Base-by-base conservation (phyloP, 2,113 vertebrate species). In the Galbula dea region DNA sequence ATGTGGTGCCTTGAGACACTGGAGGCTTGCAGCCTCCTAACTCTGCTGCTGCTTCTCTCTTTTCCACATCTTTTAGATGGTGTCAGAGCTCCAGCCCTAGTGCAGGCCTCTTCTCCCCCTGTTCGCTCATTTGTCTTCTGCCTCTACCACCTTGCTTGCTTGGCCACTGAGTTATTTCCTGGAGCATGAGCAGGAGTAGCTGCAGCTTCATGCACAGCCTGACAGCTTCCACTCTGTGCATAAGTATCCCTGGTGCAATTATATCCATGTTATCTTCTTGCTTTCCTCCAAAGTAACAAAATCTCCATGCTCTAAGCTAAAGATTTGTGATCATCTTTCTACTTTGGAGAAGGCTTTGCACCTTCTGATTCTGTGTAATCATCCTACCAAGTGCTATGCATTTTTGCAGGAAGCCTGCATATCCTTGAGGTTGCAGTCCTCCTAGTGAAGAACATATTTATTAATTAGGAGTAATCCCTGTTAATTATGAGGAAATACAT, bases 401-500 rank as follows among this genome's bases (percentile, higher is more conserved):
- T 86, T 93, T n/a, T 77, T 77, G 27, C 45, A 88, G 91, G 72
- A 94, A 94, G 29, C 21, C 23, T 92, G 16, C 21, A 26, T 59
- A 67, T 72, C 48, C 49, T 90, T 84, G 43, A 34, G 37, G 23
- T 75, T 88, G 55, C 46, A 74, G 80, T 86, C 34, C 12, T 82
- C 43, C 54, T 83, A 1, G 49, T 82, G 12, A 83, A 85, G 58
- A 58, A 49, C 71, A 16, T 24, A 29, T 83, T 88, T 57, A 46
- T 90, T 93, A 51, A 79, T 91, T 67, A 61, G 36, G 29, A 73
- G 15, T 57, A 62, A 86, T 74, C 30, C 71, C 22, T 85, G 46
- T 32, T 91, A 95, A 85, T 94, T 91, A 74, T n/a, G 55, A 83
- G 84, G 86, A 94, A 96, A 94, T 34, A 15, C 3, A 18, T 41